A percentile compares a stretch with the other conserved stretches of the same genome.
These are phyloP conservation scores for Cebus imitator DNA, from an alignment of 2,113 vertebrate species.

Conservation along the genomic window DNA sequence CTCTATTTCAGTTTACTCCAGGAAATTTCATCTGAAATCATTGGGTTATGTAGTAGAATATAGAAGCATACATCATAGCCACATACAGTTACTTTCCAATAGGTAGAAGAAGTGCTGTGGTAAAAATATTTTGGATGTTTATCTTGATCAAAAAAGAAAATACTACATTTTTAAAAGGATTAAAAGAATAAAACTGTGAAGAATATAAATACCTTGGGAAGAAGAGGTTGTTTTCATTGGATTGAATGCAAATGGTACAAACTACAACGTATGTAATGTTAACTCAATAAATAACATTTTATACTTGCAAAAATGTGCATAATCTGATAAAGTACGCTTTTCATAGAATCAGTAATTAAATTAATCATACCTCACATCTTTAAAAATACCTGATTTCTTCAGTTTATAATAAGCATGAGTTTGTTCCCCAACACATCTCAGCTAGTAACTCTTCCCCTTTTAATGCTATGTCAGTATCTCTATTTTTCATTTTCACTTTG, in stretches of 20 bases:
- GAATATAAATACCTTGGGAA: neutral
- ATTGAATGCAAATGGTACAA: neutral
- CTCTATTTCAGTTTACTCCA: neutral
- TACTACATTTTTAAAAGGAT: neutral
- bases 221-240: neutral
- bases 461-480: neutral
- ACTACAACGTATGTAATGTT: neutral
- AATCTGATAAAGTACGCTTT: neutral
- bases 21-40: neutral
- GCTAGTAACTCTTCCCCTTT: neutral
- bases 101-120: rapidly evolving
- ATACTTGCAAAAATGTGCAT: neutral
- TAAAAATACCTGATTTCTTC: neutral
- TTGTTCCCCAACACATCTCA: neutral
- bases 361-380: neutral
- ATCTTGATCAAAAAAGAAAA: neutral
- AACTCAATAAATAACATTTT: neutral
- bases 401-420: neutral
- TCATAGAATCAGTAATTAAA: neutral
- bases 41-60: neutral
- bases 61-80: neutral
- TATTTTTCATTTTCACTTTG: neutral
- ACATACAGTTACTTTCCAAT: neutral
- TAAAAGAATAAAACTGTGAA: neutral
- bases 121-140: neutral